phyloP scores from a whole-genome alignment of 2,113 vertebrate species.

The Crocuta crocuta region DNA sequence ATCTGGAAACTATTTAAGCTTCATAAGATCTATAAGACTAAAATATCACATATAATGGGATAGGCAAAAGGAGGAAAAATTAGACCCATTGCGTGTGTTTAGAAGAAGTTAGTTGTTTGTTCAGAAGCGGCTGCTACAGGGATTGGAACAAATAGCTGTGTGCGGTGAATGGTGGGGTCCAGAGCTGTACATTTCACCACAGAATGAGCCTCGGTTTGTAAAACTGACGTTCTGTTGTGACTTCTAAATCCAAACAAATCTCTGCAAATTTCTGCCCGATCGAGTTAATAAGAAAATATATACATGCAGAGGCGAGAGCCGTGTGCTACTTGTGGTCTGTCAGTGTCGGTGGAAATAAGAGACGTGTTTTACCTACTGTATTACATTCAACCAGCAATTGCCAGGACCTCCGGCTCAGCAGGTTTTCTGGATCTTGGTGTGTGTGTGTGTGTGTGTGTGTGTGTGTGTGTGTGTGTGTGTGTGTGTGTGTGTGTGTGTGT shows the following conservation, averaged over 20 bases:
- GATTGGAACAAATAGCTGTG: constrained; percentile 66
- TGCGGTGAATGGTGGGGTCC: constrained; percentile 62
- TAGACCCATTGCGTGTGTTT: constrained; percentile 63
- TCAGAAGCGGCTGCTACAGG: constrained; percentile 61
- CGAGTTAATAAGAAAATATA: constrained; percentile 78
- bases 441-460: too few relatives aligned
- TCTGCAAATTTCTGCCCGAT: constrained; percentile 77
- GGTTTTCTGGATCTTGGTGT: not conserved
- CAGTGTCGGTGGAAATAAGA: constrained; percentile 29
- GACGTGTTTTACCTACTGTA: constrained; percentile 54
- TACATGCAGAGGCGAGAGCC: constrained; percentile 61
- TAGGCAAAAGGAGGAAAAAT: constrained; percentile 65
- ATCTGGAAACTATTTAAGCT: constrained; percentile 88
- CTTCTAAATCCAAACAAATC: constrained; percentile 76
- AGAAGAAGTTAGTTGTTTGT: constrained; percentile 73
- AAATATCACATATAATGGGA: constrained; percentile 82
- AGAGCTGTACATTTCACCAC: constrained; percentile 71
- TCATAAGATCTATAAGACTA: constrained; percentile 81
- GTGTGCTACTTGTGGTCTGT: constrained; percentile 62
- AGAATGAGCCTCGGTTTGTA: constrained; percentile 77
- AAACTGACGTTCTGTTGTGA: constrained; percentile 78
- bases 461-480: too few relatives aligned
- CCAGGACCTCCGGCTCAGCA: constrained; percentile 50
- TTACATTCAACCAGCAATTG: constrained; percentile 59
- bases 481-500: too few relatives aligned